phyloP scores from a whole-genome alignment of 1,140 invertebrate species.

The Sycophila sp. region DNA sequence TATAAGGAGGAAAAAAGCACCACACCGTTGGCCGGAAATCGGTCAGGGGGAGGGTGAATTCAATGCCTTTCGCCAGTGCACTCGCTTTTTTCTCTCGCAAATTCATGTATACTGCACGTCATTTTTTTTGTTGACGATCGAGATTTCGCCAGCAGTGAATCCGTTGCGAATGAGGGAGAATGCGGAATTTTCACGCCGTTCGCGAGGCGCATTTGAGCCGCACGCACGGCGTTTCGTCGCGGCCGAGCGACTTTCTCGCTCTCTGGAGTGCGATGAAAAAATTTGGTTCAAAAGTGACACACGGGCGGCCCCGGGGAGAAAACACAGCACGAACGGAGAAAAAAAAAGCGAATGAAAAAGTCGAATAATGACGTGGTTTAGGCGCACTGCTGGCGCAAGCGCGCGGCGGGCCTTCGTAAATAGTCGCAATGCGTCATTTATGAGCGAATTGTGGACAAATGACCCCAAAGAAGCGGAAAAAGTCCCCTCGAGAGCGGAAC shows the following conservation, averaged over 20 bases:
- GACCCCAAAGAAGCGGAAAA: constrained; percentile 48
- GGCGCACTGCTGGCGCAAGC: background rate
- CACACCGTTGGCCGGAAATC: no score
- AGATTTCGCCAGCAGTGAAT: no score
- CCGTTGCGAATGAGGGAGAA: constrained; percentile 46
- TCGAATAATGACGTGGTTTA: background rate
- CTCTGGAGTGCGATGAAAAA: no score
- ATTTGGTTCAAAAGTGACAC: no score
- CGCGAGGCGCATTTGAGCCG: background rate
- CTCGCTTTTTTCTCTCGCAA: no score
- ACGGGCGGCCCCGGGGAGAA: background rate
- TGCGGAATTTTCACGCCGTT: constrained; percentile 55
- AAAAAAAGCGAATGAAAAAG: constrained; percentile 17
- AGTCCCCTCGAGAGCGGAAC: no score
- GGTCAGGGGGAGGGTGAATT: no score
- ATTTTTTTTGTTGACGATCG: no score
- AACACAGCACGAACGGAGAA: constrained; percentile 5
- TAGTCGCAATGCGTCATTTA: constrained; percentile 50
- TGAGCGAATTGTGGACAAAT: constrained; percentile 61
- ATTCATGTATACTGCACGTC: no score
- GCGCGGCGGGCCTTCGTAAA: constrained; percentile 39
- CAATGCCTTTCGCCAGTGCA: no score
- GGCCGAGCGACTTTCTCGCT: no score
- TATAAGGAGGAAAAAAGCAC: background rate
- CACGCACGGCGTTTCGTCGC: background rate